Percentiles rank a stretch among this genome's conserved stretches.
Evolutionary conservation across 2,797 vertebrate species (phyloP).

Genomic region (Petrocephalus schoutedeni): DNA sequence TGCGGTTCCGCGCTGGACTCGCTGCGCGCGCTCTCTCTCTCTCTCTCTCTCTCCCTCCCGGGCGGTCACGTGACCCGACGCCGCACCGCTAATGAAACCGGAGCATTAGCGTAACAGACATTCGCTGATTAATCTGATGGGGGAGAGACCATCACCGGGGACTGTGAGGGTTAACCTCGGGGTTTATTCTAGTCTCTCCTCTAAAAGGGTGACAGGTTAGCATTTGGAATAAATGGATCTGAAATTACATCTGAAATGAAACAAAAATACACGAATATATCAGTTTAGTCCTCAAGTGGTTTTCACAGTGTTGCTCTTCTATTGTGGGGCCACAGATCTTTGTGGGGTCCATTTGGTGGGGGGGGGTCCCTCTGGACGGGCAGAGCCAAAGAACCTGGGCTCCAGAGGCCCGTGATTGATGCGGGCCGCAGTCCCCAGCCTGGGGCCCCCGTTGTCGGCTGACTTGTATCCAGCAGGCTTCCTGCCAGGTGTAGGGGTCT

Average conservation of each 20-base stretch:
- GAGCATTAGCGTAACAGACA: background rate
- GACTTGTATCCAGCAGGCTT: slow-evolving; percentile 33
- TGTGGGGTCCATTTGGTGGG: background rate
- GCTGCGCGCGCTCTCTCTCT: background rate
- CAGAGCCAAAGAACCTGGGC: slow-evolving; percentile 45
- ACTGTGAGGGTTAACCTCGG: background rate
- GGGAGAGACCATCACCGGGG: background rate
- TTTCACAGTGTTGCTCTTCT: background rate
- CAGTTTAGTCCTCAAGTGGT: background rate
- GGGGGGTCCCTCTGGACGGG: slow-evolving; percentile 32
- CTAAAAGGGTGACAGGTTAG: background rate
- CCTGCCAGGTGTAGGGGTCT: slow-evolving; percentile 35
- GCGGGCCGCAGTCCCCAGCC: slow-evolving; percentile 45
- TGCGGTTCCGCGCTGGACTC: too few species aligned
- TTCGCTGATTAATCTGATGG: slow-evolving; percentile 2
- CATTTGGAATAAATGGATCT: background rate
- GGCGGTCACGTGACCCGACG: background rate
- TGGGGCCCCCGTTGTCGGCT: slow-evolving; percentile 22
- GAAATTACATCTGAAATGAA: slow-evolving; percentile 7
- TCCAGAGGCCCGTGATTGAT: slow-evolving; percentile 65
- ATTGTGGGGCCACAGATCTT: background rate
- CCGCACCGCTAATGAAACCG: background rate
- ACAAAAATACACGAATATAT: background rate
- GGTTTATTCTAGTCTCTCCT: background rate
- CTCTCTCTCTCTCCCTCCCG: too few species aligned